phyloP scores from a whole-genome alignment of 2,113 vertebrate species.

The Halichoerus grypus region DNA sequence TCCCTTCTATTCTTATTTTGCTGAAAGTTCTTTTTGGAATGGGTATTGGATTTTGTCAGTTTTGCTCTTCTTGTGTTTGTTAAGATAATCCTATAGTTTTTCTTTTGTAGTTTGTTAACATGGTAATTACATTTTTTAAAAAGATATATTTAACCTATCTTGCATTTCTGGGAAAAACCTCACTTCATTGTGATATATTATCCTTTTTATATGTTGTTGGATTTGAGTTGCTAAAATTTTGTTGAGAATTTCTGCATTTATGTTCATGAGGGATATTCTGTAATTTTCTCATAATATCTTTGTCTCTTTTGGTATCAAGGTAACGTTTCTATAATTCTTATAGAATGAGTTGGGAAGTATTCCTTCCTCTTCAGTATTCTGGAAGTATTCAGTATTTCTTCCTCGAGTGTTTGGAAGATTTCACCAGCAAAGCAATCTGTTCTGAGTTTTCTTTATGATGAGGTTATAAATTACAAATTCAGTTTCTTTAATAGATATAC shows the following conservation, averaged over 20 bases:
- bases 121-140: background rate
- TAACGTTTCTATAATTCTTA: background rate
- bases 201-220: background rate
- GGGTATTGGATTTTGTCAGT: background rate
- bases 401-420: background rate
- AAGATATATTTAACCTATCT: background rate
- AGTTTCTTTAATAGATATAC: background rate
- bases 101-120: background rate
- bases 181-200: background rate
- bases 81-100: background rate
- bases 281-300: background rate
- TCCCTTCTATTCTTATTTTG: background rate
- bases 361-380: background rate
- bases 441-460: background rate
- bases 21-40: background rate
- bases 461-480: background rate
- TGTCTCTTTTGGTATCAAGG: background rate
- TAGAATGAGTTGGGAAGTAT: background rate
- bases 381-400: background rate
- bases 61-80: background rate
- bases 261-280: background rate
- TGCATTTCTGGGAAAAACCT: background rate
- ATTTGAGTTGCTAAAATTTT: background rate
- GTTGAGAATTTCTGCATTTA: background rate
- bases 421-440: background rate